phyloP scores from a whole-genome alignment of 2,113 vertebrate genomes.

The Tursiops truncatus region DNA sequence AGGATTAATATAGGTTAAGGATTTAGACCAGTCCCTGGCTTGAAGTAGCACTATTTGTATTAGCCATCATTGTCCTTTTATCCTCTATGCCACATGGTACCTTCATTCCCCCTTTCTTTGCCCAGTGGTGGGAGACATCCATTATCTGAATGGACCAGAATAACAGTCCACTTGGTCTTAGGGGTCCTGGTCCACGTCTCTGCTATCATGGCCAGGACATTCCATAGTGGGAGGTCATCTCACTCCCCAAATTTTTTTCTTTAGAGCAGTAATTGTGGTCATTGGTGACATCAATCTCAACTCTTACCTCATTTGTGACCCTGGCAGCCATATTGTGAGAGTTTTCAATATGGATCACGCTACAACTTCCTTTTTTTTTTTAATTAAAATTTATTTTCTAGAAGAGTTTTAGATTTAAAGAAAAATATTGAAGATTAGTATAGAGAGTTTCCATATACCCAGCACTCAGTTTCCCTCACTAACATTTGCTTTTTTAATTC shows the following conservation, averaged over 20 bases:
- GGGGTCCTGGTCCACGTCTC: neutral
- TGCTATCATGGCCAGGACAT: neutral
- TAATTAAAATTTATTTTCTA: neutral
- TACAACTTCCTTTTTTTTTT: neutral
- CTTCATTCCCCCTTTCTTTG: neutral
- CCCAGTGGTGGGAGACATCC: neutral
- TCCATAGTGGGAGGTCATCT: neutral
- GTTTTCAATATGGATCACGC: neutral
- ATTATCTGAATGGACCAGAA: neutral
- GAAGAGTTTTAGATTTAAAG: neutral
- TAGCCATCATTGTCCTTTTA: neutral
- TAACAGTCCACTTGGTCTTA: neutral
- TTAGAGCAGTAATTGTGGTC: neutral
- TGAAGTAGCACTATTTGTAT: neutral
- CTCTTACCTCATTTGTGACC: neutral
- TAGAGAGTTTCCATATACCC: neutral
- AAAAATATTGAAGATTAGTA: neutral
- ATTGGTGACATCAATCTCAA: neutral
- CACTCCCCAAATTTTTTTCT: neutral
- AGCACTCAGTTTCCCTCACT: neutral
- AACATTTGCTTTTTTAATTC: neutral
- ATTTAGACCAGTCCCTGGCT: neutral
- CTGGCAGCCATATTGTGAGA: neutral
- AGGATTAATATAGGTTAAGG: neutral
- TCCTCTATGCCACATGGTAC: too few relatives aligned